Evolutionary conservation across 2,113 vertebrate genomes (phyloP), one percentile per base, ranked within the genome.

Genomic region (Tenebrosternarchus preto): DNA sequence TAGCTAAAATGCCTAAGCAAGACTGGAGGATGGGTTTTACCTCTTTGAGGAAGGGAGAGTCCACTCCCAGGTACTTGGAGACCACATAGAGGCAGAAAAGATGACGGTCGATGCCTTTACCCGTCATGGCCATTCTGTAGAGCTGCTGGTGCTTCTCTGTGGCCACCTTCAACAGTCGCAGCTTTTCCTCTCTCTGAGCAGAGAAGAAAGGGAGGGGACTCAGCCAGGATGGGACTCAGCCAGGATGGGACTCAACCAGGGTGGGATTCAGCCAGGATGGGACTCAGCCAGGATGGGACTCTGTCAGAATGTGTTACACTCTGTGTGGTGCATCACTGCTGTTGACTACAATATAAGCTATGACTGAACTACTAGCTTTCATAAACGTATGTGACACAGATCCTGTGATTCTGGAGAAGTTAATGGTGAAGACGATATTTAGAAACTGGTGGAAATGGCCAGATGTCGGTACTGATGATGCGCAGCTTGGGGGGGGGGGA

Each of bases 51-150:
- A 98, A 99, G 31, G 95, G 85, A 0, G 98, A 99, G 17, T 99
- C 96, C 4, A 96, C 94, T 1, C 93, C 96, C 2, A 99, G 93
- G 80, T 99, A 99, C 81, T 98, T 99, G 85, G 98, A 99, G 16
- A 99, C 95, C 0, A 99, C 94, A 0, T 99, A 99, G 3, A 99
- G 96, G 86, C 98, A 99, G 94, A 99, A 99, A 55, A 99, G 94
- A 66, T 99, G 97, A 11, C 98, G 97, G 83, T 99, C 98, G 2
- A 99, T 96, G 59, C 98, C 98, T 0, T 93, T 20, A 9, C 98
- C 98, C 0, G 95, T 96, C 97, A 99, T 99, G 2, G 98, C 96
- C 0, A 96, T 86, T 33, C 95, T 96, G 82, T 98, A 99, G 36
- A 98, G 46, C 24, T 33, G 92, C 87, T 99, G 98, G 33, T 99